Base-by-base conservation (phyloP, 2,888 invertebrate genomes). In the Malthinus flaveolus region DNA sequence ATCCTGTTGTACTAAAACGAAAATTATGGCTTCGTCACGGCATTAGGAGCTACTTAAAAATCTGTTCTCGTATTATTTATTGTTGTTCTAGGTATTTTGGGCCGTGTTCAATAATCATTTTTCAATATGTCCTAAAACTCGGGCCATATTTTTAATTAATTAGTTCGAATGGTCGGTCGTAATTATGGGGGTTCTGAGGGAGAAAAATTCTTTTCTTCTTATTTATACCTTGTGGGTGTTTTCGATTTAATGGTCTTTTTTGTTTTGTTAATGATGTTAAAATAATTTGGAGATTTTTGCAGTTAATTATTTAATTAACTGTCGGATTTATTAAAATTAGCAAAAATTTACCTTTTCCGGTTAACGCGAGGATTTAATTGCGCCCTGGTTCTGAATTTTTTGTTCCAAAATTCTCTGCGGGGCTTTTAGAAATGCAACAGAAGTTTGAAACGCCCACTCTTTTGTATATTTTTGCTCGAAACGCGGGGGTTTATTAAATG, bases 11-110 rank as follows among this genome's bases (percentile, higher is more conserved):
- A 39, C 48, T 46, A 56, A 61, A 61, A 64, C 46, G 56, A 62
- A 60, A 64, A 62, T 62, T 64, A 64, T 57, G 64, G 44, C 60
- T 64, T 64, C 64, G 64, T 62, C 62, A 64, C 50, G 62, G 60
- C 53, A 59, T 56, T 49, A 53, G 60, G 54, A 55, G 64, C 61
- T 64, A 62, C 62, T 62, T 62, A 59, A 62, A 47, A 59, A 58
- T 50, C 49, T 54, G 57, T 61, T 61, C 54, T 46, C 57, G 54
- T 56, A 62, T 56, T 57, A 61, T 61, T 61, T 61, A 61, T 61
- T 48, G 39, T 49, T 35, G 45, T 61, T 61, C 57, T 53, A 32
- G 51, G 59, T 56, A 59, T 59, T 59, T 33, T 39, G 46, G 53
- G 35, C 46, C 35, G 23, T 23, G 44, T 39, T 39, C 32, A 23